Percentiles rank a stretch among this genome's conserved stretches.
These are phyloP conservation scores for Acanthosepion pharaonis DNA, from an alignment of 2,888 invertebrate genomes.

Conservation along the genomic window DNA sequence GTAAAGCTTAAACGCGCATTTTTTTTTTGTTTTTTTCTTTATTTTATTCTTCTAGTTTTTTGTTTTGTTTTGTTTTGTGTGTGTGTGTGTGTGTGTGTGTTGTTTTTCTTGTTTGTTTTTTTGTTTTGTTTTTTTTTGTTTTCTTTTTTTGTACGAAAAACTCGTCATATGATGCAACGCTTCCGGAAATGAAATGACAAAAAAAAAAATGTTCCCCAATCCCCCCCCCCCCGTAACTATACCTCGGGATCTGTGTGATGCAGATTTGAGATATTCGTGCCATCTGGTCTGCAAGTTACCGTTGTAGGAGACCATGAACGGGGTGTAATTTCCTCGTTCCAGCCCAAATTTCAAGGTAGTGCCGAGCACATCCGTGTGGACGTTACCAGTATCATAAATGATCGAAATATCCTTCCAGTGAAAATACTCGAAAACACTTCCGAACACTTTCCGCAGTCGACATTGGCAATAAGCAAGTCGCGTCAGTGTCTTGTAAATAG, in stretches of 20 bases:
- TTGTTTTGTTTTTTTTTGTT: no score
- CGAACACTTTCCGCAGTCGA: constrained; percentile 62
- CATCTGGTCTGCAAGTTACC: constrained; percentile 50
- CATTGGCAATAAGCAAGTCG: constrained; percentile 68
- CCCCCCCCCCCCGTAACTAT: background rate
- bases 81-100: no score
- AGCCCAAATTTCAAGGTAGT: constrained; percentile 57
- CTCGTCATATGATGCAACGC: no score
- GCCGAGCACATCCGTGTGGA: constrained; percentile 58
- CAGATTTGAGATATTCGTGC: constrained; percentile 53
- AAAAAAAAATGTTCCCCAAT: no score
- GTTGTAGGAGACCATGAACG: constrained; percentile 58
- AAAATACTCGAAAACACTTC: constrained; percentile 59
- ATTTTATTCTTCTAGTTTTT: no score
- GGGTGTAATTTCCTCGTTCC: constrained; percentile 53
- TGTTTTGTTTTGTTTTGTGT: no score
- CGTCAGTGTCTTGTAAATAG: constrained; percentile 62
- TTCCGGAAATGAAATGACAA: no score
- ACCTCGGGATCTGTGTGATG: constrained; percentile 57
- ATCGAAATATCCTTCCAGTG: constrained; percentile 62
- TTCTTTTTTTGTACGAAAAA: no score
- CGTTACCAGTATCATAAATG: constrained; percentile 60
- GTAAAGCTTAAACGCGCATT: no score
- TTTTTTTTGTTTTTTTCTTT: no score
- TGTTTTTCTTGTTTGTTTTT: no score